A percentile compares a stretch with the other conserved stretches of the same genome.
phyloP scores from a whole-genome alignment of 2,888 invertebrate genomes.

The Megaustenia siamemsis region DNA sequence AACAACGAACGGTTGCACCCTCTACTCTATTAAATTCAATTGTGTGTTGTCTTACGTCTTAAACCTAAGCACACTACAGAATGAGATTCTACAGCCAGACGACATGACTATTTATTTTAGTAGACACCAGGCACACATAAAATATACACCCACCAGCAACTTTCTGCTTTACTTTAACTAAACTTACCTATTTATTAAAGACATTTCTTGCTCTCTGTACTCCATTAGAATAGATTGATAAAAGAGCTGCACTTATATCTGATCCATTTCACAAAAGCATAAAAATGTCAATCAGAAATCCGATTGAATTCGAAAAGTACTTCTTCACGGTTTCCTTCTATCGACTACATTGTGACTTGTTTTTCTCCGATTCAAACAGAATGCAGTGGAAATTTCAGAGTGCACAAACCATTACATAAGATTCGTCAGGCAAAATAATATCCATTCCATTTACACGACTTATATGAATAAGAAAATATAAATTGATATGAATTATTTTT shows the following conservation, averaged over 20 bases:
- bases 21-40: too few species aligned
- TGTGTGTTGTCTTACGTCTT: too few species aligned
- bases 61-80: too few species aligned
- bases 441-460: conserved; percentile 31
- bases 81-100: too few species aligned
- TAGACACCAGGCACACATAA: neutral
- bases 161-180: neutral
- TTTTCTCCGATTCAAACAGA: neutral
- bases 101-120: too few species aligned
- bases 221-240: neutral
- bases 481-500: conserved; percentile 26
- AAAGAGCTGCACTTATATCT: neutral
- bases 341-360: conserved; percentile 42
- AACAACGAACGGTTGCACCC: too few species aligned
- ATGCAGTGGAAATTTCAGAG: conserved; percentile 4
- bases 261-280: conserved; percentile 22
- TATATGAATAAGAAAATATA: neutral
- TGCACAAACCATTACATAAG: conserved; percentile 26
- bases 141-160: conserved; percentile 34
- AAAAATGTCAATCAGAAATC: conserved; percentile 32
- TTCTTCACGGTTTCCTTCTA: conserved; percentile 24
- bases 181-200: conserved; percentile 37
- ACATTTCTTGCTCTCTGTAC: conserved; percentile 16
- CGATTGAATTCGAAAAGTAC: conserved; percentile 33
- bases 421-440: neutral